Conservation (phyloP, 2,797 vertebrate genomes). For the Sebastes cheni region DNA sequence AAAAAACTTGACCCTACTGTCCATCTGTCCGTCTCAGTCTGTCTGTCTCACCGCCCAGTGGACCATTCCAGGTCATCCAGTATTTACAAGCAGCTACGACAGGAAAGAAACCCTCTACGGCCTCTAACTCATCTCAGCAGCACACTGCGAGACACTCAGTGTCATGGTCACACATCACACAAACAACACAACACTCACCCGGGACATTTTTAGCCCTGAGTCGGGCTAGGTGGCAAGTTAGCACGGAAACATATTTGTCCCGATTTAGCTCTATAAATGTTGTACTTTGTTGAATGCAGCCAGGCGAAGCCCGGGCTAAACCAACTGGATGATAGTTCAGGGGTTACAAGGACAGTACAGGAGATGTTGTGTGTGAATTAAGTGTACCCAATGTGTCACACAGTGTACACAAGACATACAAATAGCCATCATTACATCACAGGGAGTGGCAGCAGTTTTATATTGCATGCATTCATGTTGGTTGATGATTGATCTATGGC, state of each 20-base stretch:
- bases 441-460: not conserved
- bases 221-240: not conserved
- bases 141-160: not conserved
- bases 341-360: not conserved
- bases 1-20: constrained; percentile 1
- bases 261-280: not conserved
- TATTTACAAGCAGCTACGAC: constrained; percentile 40
- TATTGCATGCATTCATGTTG: not conserved
- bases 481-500: not conserved
- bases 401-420: not conserved
- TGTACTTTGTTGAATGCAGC: not conserved
- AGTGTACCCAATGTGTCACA: not conserved
- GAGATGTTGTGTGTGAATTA: not conserved
- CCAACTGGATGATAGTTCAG: not conserved
- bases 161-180: constrained; percentile 13
- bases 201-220: constrained; percentile 3
- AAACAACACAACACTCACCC: constrained; percentile 8
- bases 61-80: constrained; percentile 17
- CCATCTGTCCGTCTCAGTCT: not conserved
- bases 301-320: not conserved
- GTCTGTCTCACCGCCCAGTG: not conserved
- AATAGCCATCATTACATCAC: not conserved
- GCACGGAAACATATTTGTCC: not conserved
- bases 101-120: constrained; percentile 13
- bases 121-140: not conserved